Percentiles rank a stretch among this genome's conserved stretches.
Conservation (phyloP, 1,140 invertebrate genomes). For the Trichonephila inaurata region DNA sequence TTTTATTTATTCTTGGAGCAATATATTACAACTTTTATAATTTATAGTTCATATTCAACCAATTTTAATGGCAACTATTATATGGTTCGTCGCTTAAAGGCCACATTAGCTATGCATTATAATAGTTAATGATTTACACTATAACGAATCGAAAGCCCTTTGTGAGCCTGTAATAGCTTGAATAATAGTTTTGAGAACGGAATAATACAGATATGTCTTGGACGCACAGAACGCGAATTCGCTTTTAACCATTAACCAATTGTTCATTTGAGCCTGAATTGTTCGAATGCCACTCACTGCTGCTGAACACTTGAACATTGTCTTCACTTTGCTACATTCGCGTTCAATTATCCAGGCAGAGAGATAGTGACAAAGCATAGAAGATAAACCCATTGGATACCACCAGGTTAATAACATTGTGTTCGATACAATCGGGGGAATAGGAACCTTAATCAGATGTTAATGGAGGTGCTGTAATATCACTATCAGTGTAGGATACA, state of each 20-base stretch:
- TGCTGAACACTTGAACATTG: not conserved
- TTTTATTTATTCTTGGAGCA: no score
- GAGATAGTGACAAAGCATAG: not conserved
- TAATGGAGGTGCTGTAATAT: not conserved
- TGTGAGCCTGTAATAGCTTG: not conserved
- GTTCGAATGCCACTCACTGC: not conserved
- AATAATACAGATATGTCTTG: no score
- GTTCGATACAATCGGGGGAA: not conserved
- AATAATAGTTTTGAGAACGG: not conserved
- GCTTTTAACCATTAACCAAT: not conserved
- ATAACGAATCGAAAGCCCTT: not conserved
- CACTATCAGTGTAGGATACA: not conserved
- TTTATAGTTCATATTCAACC: no score
- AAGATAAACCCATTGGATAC: constrained; percentile 6
- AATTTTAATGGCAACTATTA: no score
- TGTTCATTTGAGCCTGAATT: not conserved
- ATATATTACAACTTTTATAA: no score
- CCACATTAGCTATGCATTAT: no score
- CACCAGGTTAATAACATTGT: not conserved
- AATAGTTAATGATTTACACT: not conserved
- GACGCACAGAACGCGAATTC: not conserved
- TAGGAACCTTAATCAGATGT: not conserved
- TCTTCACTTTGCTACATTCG: not conserved
- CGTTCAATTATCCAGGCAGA: not conserved
- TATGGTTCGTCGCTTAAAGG: no score